Conservation (phyloP, 2,888 invertebrate species). For the Acronicta aceris region DNA sequence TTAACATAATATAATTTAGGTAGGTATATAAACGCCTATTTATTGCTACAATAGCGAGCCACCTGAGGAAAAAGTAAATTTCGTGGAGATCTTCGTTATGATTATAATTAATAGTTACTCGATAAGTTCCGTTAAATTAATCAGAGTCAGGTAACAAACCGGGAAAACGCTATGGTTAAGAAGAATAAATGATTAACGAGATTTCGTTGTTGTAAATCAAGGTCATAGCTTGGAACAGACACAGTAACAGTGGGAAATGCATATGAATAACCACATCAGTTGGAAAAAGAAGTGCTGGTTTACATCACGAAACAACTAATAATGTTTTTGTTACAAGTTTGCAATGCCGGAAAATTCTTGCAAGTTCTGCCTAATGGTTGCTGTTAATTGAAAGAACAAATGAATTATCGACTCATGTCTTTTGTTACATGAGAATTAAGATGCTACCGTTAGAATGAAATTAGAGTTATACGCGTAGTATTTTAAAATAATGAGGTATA, state of each 20-base stretch:
- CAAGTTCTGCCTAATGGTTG: slow-evolving; percentile 30
- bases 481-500: no score
- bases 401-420: slow-evolving; percentile 31
- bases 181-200: slow-evolving; percentile 16
- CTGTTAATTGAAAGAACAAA: slow-evolving; percentile 41
- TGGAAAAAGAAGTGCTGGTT: slow-evolving; percentile 30
- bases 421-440: slow-evolving; percentile 7
- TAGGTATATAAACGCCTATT: no score
- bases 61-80: no score
- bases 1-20: no score
- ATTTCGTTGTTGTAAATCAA: slow-evolving; percentile 21
- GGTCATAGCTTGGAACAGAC: slow-evolving; percentile 5
- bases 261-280: slow-evolving; percentile 31
- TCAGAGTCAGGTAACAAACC: not conserved
- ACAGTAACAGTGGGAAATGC: slow-evolving; percentile 30
- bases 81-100: not conserved
- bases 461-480: slow-evolving; percentile 4
- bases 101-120: not conserved
- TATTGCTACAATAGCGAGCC: no score
- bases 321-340: slow-evolving; percentile 30
- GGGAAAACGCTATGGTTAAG: slow-evolving; percentile 5
- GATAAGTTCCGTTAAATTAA: slow-evolving; percentile 7
- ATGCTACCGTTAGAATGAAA: slow-evolving; percentile 11
- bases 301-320: slow-evolving; percentile 33
- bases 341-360: slow-evolving; percentile 37